These are phyloP conservation scores for Leptinotarsa tumamoca DNA, from an alignment of 2,888 invertebrate species.

Conservation along the genomic window DNA sequence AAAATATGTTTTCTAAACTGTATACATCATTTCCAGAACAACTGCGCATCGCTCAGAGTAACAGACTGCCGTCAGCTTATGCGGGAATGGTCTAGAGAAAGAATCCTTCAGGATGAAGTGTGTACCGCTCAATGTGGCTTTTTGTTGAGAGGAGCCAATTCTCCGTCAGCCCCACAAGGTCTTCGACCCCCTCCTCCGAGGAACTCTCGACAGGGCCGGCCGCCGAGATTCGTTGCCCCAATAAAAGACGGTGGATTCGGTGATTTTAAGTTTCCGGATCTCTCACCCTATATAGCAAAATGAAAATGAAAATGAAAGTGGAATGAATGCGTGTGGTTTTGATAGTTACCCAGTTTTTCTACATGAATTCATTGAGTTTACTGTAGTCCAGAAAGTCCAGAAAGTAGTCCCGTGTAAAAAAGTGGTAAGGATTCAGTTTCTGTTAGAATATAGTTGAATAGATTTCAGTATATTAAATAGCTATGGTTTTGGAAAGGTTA, in stretches of 20 bases:
- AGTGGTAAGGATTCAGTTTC: no score
- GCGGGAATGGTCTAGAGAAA: constrained; percentile 85
- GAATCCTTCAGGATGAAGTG: constrained; percentile 86
- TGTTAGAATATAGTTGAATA: no score
- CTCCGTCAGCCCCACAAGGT: constrained; percentile 52
- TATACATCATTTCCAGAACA: constrained; percentile 73
- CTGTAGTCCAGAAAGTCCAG: no score
- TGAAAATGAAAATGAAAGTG: constrained; percentile 41
- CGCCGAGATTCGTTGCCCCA: constrained; percentile 52
- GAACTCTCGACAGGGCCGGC: constrained; percentile 48
- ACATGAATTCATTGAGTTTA: background rate
- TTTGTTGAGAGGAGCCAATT: constrained; percentile 69
- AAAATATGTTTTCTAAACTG: no score
- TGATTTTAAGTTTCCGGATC: constrained; percentile 83
- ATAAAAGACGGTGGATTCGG: constrained; percentile 66
- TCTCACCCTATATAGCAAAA: constrained; percentile 74
- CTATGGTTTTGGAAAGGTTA: no score
- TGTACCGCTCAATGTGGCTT: constrained; percentile 92
- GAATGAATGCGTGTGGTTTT: constrained; percentile 28
- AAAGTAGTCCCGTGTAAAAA: no score
- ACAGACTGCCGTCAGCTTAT: constrained; percentile 87
- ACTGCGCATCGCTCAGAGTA: constrained; percentile 88
- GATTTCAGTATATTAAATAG: no score
- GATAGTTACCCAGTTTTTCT: constrained; percentile 16
- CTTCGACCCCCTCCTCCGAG: constrained; percentile 61